Percentiles rank a stretch among this genome's conserved stretches.
phyloP scores from a whole-genome alignment of 2,113 vertebrate genomes.

The Rhipidura dahli region DNA sequence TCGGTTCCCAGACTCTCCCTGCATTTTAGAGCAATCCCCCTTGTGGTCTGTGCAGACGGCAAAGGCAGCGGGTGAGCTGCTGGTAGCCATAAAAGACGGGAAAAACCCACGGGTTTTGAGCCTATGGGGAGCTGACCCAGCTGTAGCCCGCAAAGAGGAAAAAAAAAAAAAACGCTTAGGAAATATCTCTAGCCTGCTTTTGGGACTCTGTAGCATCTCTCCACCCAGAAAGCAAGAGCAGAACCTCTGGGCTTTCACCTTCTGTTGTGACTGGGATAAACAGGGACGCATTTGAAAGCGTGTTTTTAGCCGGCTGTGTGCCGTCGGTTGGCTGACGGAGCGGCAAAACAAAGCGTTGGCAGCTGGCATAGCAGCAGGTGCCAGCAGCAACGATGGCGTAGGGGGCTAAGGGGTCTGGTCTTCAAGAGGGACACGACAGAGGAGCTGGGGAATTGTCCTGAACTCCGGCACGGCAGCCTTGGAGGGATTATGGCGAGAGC shows the following conservation, averaged over 20 bases:
- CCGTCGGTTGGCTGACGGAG: neutral
- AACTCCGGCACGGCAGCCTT: no score
- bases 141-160: rapidly evolving
- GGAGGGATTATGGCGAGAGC: no score
- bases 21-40: neutral
- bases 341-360: no score
- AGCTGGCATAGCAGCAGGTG: no score
- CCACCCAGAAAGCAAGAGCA: neutral
- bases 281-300: neutral
- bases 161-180: neutral
- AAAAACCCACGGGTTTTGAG: neutral
- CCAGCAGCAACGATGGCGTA: no score
- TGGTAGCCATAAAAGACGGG: neutral
- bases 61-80: neutral
- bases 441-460: no score
- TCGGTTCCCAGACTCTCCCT: neutral
- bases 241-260: neutral
- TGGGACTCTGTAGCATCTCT: rapidly evolving
- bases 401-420: no score
- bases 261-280: neutral
- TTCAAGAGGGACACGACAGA: no score
- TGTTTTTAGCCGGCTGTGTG: neutral
- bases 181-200: neutral
- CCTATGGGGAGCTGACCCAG: neutral
- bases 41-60: neutral